These are phyloP conservation scores for Adelognathus sp. DNA, from an alignment of 2,888 invertebrate species.

Conservation along the genomic window DNA sequence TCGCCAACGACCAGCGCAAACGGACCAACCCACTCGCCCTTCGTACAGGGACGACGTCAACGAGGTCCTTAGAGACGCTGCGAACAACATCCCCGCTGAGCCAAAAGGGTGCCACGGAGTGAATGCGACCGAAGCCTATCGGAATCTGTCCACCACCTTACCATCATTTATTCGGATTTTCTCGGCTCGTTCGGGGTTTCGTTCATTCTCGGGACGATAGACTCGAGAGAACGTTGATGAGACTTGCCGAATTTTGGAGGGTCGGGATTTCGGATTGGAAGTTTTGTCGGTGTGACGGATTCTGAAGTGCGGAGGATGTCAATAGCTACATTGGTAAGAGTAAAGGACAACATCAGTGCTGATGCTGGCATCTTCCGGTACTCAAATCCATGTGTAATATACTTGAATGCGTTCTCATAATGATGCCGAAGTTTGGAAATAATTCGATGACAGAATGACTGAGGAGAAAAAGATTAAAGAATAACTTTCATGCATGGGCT, in stretches of 20 bases:
- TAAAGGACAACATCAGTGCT: too few relatives aligned
- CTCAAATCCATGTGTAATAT: too few relatives aligned
- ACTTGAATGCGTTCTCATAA: too few relatives aligned
- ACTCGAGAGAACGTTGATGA: slow-evolving; percentile 30
- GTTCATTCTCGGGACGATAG: slow-evolving; percentile 17
- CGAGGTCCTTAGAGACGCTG: slow-evolving; percentile 50
- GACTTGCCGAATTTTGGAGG: slow-evolving; percentile 11
- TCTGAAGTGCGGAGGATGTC: not conserved
- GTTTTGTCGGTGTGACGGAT: not conserved
- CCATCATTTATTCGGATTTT: slow-evolving; percentile 76
- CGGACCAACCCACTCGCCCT: slow-evolving; percentile 31
- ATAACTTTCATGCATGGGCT: too few relatives aligned
- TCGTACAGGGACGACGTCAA: slow-evolving; percentile 28
- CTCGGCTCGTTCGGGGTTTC: slow-evolving; percentile 39
- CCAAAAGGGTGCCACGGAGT: slow-evolving; percentile 40
- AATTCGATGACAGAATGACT: too few relatives aligned
- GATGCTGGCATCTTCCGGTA: too few relatives aligned
- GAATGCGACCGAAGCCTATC: slow-evolving; percentile 72
- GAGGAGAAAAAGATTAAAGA: too few relatives aligned
- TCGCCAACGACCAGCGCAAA: slow-evolving; percentile 46
- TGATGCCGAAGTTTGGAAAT: too few relatives aligned
- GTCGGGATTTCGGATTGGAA: not conserved
- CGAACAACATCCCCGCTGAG: slow-evolving; percentile 22
- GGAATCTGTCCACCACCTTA: slow-evolving; percentile 77
- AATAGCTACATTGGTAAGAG: too few relatives aligned